Conservation (phyloP, 2,888 invertebrate genomes). For the Drosophila antonietae region DNA sequence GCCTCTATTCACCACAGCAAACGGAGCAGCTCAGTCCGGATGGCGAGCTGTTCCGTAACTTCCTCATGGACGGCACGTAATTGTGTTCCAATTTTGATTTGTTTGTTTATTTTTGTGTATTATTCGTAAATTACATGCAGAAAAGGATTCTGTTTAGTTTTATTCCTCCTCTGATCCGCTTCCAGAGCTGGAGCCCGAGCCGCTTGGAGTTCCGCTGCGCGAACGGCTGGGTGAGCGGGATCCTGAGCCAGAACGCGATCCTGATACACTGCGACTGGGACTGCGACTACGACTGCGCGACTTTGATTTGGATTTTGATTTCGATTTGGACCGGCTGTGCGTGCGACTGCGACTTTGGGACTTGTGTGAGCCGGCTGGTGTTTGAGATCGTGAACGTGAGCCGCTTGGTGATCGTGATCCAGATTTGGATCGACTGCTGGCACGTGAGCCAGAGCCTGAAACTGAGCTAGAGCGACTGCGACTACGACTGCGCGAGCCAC, state of each 20-base stretch:
- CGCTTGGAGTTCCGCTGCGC: slow-evolving; percentile 76
- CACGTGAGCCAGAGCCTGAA: slow-evolving; percentile 76
- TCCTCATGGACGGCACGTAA: slow-evolving; percentile 70
- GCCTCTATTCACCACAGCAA: slow-evolving; percentile 85
- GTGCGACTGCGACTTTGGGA: slow-evolving; percentile 70
- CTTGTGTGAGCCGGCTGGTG: slow-evolving; percentile 79
- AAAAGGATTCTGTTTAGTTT: slow-evolving; percentile 19
- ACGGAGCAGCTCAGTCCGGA: slow-evolving; percentile 57
- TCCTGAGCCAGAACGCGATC: slow-evolving; percentile 78
- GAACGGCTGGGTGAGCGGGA: slow-evolving; percentile 84
- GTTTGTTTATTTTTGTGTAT: slow-evolving; percentile 31
- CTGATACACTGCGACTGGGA: slow-evolving; percentile 58
- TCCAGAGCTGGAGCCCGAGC: slow-evolving; percentile 81
- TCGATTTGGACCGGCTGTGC: slow-evolving; percentile 17
- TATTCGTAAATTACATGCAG: slow-evolving; percentile 30
- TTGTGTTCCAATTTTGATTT: neutral
- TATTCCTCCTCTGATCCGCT: slow-evolving; percentile 82
- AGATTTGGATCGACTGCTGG: slow-evolving; percentile 78
- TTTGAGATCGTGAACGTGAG: slow-evolving; percentile 63
- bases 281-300: slow-evolving; percentile 68
- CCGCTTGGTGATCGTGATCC: slow-evolving; percentile 64
- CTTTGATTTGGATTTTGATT: slow-evolving; percentile 55
- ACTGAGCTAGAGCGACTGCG: slow-evolving; percentile 79
- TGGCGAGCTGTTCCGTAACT: slow-evolving; percentile 68
- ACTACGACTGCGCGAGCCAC: slow-evolving; percentile 64